Base-by-base conservation (phyloP, 64 coral and sea anemone species). In the Porites australiensis region DNA sequence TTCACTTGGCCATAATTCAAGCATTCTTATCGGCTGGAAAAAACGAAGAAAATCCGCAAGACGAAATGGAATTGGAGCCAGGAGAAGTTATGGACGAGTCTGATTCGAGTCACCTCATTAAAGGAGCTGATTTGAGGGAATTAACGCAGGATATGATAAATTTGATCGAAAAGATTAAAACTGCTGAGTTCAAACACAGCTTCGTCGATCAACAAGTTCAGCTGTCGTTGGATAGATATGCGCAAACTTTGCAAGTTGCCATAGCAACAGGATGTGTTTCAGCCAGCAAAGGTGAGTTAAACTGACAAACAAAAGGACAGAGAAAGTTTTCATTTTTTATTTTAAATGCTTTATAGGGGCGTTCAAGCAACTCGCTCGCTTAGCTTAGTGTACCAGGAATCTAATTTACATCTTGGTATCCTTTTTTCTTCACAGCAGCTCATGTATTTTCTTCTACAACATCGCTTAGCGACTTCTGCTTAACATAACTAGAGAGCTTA, bases 51-150 rank as follows among this genome's bases (percentile, higher is more conserved):
- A 94, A 93, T 70, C 75, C 88, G 45, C 93, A 90, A 87, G 95
- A 94, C 23, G 92, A 97, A n/a, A 97, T 97, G 95, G 95, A 97
- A 64, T 48, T 97, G 49, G 95, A 97, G 19, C 95, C 95, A 8
- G 95, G 95, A 76, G 95, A 97, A 77, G 95, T 97, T 2, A 93
- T 94, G 69, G 95, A 97, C 27, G 95, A 94, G 44, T 90, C 93
- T 19, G 92, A 90, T 8, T 75, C 62, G 6, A 54, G 74, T 19
- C 77, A 94, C 88, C 48, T 97, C 7, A 73, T 97, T 11, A 94
- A 86, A 45, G 91, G 92, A 43, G 64, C 72, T 37, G 95, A 97
- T 59, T 81, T 97, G 19, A 90, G 86, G 57, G 45, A 86, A 62
- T 60, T 97, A 20, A 79, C 88, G 10, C 49, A 63, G 2, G 76